Base-by-base conservation (phyloP, 2,888 invertebrate genomes). In the Conus canariensis region DNA sequence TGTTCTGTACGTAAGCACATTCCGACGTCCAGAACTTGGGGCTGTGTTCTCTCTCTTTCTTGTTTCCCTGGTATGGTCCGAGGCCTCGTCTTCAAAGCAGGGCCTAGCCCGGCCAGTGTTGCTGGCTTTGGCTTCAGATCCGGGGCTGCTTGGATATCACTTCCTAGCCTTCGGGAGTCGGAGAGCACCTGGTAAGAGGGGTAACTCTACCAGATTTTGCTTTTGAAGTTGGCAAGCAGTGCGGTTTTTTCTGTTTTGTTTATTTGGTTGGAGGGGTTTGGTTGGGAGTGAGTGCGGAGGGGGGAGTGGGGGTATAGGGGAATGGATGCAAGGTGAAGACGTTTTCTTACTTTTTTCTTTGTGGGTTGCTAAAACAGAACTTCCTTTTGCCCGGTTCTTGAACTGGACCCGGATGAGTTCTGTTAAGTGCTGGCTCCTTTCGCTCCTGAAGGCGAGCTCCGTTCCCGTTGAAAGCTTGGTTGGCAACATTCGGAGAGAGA, bases 101-200 rank as follows among this genome's bases (percentile, higher is more conserved):
- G 56, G 45, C 30, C 56, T 58, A 45, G 58, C 19, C 58, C 19
- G 58, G 22, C 10, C 16, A 60, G n/a, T 67, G 25, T 30, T 45
- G 86, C 59, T 85, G 10, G 85, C 59, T 64, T 85, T 64, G 85
- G 19, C 85, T 60, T 64, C 85, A 30, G 67, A 30, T 70, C 67
- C 45, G 19, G 19, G 8, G 67, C 19, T 45, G 67, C 30, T 87
- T 30, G 25, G 67, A 19, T 87, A 64, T 64, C 86, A 25, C 45
- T 59, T 85, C 58, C 85, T 25, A 10, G 22, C 25, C 85, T 87
- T 87, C 86, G 8, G 85, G 85, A 25, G 85, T 25, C 12, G 60
- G 45, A 67, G 45, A 67, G 45, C 86, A 87, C 86, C 86, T 87
- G 86, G 86, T n/a, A 87, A n/a, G 86, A 45, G 70, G n/a, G 45